A percentile compares a stretch with the other conserved stretches of the same genome.
phyloP scores from a whole-genome alignment of 2,888 invertebrate genomes.

The Bimastos eiseni region DNA sequence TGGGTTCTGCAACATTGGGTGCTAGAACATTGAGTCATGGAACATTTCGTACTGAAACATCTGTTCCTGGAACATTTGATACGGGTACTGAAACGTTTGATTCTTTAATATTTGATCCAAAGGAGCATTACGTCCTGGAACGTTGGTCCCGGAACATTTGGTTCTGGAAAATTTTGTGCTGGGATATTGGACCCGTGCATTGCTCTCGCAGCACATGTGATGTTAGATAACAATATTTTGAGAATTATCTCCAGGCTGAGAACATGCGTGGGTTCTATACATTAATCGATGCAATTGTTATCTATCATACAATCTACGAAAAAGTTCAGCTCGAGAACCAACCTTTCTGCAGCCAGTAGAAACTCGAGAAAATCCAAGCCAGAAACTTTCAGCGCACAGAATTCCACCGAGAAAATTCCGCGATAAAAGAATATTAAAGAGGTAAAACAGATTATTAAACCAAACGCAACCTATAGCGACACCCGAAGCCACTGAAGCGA shows the following conservation, averaged over 20 bases:
- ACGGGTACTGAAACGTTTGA: not conserved
- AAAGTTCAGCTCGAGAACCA: not conserved
- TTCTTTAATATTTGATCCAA: not conserved
- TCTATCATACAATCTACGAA: not conserved
- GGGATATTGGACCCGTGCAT: not conserved
- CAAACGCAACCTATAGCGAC: not conserved
- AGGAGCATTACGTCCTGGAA: not conserved
- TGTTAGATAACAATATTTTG: not conserved
- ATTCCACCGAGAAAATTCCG: not conserved
- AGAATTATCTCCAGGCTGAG: not conserved
- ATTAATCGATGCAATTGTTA: not conserved
- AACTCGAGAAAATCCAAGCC: not conserved
- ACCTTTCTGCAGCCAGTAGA: not conserved
- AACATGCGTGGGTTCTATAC: no score
- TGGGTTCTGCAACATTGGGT: not conserved
- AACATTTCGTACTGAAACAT: not conserved
- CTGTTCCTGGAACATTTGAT: no score
- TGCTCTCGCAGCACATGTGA: not conserved
- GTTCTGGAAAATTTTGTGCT: not conserved
- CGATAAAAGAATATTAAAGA: not conserved
- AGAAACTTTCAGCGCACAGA: not conserved
- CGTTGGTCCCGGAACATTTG: not conserved
- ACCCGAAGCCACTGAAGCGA: no score
- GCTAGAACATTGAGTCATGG: not conserved
- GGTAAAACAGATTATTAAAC: not conserved